A percentile compares a stretch with the other conserved stretches of the same genome.
phyloP scores from a whole-genome alignment of 1,140 invertebrate genomes.

The Archegozetes longisetosus region DNA sequence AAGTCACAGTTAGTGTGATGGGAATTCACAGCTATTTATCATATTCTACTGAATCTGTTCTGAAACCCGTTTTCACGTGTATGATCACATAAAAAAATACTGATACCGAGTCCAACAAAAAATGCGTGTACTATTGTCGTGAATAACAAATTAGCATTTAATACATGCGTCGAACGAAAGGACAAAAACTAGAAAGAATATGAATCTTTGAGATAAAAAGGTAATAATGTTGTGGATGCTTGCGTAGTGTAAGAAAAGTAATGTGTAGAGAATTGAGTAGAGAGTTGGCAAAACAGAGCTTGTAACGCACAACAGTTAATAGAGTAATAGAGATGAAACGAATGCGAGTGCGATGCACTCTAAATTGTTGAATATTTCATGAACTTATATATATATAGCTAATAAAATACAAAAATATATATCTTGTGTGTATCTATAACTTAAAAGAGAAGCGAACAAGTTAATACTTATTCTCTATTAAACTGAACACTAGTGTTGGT shows the following conservation, averaged over 20 bases:
- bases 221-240: not conserved
- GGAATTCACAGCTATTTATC: too few species aligned
- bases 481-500: too few species aligned
- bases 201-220: not conserved
- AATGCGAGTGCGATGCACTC: not conserved
- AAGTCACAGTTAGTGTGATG: too few species aligned
- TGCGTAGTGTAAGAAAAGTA: too few species aligned
- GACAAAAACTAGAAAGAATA: not conserved
- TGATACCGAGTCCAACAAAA: not conserved
- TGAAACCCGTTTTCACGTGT: too few species aligned
- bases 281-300: not conserved
- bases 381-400: not conserved
- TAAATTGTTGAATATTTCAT: not conserved
- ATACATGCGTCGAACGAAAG: not conserved
- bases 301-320: too few species aligned
- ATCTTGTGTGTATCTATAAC: not conserved
- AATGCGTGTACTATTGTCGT: not conserved
- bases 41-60: too few species aligned
- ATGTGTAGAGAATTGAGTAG: too few species aligned
- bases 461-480: too few species aligned
- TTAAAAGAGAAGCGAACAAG: too few species aligned
- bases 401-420: not conserved
- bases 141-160: not conserved
- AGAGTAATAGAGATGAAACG: not conserved
- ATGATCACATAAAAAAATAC: too few species aligned